These are phyloP conservation scores for Telmatherina bonti DNA, from an alignment of 2,797 vertebrate species.

Conservation along the genomic window DNA sequence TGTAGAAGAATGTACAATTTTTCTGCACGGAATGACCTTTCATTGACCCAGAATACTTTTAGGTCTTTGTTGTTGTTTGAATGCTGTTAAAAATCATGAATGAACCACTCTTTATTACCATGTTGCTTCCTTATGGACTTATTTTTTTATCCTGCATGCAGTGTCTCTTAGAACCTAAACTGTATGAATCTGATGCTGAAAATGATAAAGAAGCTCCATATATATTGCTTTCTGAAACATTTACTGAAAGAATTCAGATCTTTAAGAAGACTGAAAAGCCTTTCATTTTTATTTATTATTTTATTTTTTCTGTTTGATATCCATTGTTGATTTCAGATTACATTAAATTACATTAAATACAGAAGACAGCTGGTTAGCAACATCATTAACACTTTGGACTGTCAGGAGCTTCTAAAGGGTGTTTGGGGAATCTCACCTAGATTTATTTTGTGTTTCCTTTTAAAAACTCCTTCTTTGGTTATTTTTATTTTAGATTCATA, in stretches of 20 bases:
- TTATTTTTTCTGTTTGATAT: background rate
- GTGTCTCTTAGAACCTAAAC: no score
- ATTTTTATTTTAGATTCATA: background rate
- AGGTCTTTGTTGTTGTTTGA: background rate
- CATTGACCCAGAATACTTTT: background rate
- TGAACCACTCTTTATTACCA: no score
- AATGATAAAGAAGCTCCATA: no score
- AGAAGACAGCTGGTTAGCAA: background rate
- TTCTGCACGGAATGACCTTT: background rate
- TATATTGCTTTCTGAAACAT: no score
- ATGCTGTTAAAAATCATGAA: no score
- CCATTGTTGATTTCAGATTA: no score
- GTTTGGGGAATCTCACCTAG: constrained; percentile 1
- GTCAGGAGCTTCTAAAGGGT: background rate
- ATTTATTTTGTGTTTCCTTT: constrained; percentile 10
- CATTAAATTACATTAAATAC: background rate
- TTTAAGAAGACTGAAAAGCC: no score
- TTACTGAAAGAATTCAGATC: no score
- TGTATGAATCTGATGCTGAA: no score
- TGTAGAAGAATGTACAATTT: background rate
- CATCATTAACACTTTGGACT: background rate
- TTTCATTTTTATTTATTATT: no score
- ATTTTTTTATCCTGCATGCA: no score
- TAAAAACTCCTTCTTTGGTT: constrained; percentile 1
- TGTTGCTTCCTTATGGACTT: no score